A percentile compares a stretch with the other conserved stretches of the same genome.
These are phyloP conservation scores for Xylota segnis DNA, from an alignment of 2,888 invertebrate species.

Conservation along the genomic window DNA sequence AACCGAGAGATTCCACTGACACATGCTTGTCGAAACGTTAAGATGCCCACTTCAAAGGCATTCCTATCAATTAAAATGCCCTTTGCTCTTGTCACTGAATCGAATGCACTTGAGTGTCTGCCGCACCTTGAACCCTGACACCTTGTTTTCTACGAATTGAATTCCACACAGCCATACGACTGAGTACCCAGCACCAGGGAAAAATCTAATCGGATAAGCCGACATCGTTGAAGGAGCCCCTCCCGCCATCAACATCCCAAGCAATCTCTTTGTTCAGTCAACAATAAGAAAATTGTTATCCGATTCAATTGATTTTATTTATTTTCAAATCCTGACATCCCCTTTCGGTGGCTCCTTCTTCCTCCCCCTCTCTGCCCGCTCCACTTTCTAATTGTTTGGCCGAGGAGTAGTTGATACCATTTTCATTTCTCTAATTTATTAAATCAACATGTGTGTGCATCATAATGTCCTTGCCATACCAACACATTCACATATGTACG, in stretches of 20 bases:
- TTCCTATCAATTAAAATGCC: constrained; percentile 38
- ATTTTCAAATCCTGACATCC: constrained; percentile 45
- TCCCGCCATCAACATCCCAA: constrained; percentile 11
- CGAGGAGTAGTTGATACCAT: constrained; percentile 57
- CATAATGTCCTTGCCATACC: constrained; percentile 21
- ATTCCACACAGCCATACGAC: constrained; percentile 39
- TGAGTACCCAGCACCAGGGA: constrained; percentile 27
- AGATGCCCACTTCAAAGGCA: constrained; percentile 19
- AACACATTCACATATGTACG: background rate
- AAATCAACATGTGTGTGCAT: constrained; percentile 64
- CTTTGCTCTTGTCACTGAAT: constrained; percentile 5
- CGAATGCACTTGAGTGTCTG: constrained; percentile 5
- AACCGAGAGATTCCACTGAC: too few species aligned
- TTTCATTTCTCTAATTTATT: constrained; percentile 75
- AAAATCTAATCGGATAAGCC: constrained; percentile 55
- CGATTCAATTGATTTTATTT: constrained; percentile 73
- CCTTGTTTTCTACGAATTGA: constrained; percentile 24
- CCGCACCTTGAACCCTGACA: constrained; percentile 25
- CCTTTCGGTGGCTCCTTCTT: background rate
- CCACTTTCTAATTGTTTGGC: constrained; percentile 63
- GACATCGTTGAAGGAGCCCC: constrained; percentile 11
- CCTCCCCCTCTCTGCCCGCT: background rate
- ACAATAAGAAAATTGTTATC: constrained; percentile 69
- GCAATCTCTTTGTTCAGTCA: constrained; percentile 71
- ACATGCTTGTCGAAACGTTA: constrained; percentile 1